Percentiles rank a stretch among this genome's conserved stretches.
Conservation (phyloP, 2,888 invertebrate genomes). For the Leptinotarsa juncta region DNA sequence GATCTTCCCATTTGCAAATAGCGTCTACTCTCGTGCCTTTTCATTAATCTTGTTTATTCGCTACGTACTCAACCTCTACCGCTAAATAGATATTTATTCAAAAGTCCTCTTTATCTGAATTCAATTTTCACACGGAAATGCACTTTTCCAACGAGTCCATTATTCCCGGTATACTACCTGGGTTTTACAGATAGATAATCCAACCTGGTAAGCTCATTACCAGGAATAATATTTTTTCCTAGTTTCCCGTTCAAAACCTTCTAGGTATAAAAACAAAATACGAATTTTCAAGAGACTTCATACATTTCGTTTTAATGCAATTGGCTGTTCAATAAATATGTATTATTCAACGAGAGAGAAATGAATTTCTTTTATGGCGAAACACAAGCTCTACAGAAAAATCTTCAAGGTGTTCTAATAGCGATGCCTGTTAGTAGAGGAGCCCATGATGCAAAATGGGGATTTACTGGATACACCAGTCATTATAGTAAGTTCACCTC, state of each 20-base stretch:
- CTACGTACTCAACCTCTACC: conserved; percentile 21
- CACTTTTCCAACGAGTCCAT: conserved; percentile 32
- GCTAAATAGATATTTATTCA: conserved; percentile 46
- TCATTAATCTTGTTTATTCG: conserved; percentile 32
- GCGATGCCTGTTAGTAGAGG: too few species aligned
- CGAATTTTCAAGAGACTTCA: not conserved
- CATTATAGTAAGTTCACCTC: too few species aligned
- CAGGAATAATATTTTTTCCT: not conserved
- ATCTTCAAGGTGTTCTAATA: too few species aligned
- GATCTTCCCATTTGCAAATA: conserved; percentile 16
- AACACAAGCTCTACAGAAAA: too few species aligned
- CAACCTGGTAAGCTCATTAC: not conserved
- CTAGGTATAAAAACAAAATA: not conserved
- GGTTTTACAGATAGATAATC: conserved; percentile 14
- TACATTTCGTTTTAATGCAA: not conserved
- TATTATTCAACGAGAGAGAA: too few species aligned
- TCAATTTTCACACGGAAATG: conserved; percentile 42
- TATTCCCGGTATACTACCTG: conserved; percentile 24
- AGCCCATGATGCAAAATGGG: too few species aligned
- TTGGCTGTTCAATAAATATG: too few species aligned
- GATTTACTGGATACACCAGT: too few species aligned
- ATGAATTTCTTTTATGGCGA: too few species aligned
- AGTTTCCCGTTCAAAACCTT: not conserved
- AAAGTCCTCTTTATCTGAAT: conserved; percentile 43
- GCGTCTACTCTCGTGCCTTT: conserved; percentile 7